Conservation (phyloP, 1,140 invertebrate genomes). For the Rhyzopertha dominica region DNA sequence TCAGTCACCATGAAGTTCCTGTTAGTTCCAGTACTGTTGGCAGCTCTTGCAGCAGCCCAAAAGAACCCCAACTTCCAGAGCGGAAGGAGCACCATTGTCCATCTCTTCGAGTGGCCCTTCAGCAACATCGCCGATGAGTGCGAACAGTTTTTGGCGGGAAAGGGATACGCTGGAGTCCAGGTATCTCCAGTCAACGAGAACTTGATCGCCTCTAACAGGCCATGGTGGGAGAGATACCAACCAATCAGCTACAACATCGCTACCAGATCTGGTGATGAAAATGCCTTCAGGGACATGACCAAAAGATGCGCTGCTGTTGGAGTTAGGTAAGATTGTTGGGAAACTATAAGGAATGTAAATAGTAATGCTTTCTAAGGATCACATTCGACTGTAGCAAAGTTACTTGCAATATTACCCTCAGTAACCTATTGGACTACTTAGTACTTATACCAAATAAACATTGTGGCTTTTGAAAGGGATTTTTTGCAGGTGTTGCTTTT, state of each 20-base stretch:
- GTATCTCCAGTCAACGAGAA: slow-evolving; percentile 56
- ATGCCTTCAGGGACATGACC: slow-evolving; percentile 65
- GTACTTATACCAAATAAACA: too few species aligned
- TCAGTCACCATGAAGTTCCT: too few species aligned
- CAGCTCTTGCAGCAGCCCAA: too few species aligned
- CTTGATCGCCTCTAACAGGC: slow-evolving; percentile 48
- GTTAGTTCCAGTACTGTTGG: too few species aligned
- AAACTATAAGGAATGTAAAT: too few species aligned
- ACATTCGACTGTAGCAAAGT: too few species aligned
- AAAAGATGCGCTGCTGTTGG: slow-evolving; percentile 14
- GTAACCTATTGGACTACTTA: not conserved
- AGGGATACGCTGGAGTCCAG: slow-evolving; percentile 75
- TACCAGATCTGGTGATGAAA: slow-evolving; percentile 69
- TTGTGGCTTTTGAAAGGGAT: too few species aligned
- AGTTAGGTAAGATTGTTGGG: slow-evolving; percentile 17
- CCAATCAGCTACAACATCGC: slow-evolving; percentile 74
- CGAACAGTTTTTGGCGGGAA: slow-evolving; percentile 70
- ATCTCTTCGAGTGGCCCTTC: slow-evolving; percentile 81
- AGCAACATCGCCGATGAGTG: slow-evolving; percentile 78
- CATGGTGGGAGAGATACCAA: slow-evolving; percentile 82
- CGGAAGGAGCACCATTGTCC: slow-evolving; percentile 59
- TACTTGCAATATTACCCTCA: too few species aligned
- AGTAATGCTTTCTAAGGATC: not conserved
- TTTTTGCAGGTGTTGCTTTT: too few species aligned
- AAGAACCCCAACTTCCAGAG: slow-evolving; percentile 40